Conservation (phyloP, 53 echinoderm and acorn worm genomes). For the Zoroaster sp. region DNA sequence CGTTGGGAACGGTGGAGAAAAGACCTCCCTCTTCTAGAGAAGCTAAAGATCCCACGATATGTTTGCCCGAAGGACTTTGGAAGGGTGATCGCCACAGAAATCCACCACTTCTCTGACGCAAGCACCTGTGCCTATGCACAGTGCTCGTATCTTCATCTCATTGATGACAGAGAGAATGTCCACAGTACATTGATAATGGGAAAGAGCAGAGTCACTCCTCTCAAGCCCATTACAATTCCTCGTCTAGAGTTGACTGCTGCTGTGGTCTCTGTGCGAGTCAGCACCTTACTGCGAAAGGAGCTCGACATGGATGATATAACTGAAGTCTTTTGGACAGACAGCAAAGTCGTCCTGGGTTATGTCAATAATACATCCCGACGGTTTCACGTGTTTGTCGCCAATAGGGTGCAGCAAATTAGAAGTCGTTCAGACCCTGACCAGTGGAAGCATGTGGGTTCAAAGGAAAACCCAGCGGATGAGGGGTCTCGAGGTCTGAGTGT, state of each 20-base stretch:
- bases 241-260: slow-evolving; percentile 72
- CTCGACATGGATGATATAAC: background rate
- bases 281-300: slow-evolving; percentile 14
- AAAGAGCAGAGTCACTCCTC: slow-evolving; percentile 67
- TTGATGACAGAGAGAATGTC: slow-evolving; percentile 22
- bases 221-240: slow-evolving; percentile 55
- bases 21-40: slow-evolving; percentile 27
- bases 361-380: slow-evolving; percentile 18
- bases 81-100: background rate
- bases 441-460: slow-evolving; percentile 29
- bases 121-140: slow-evolving; percentile 63
- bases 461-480: slow-evolving; percentile 41
- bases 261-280: slow-evolving; percentile 54
- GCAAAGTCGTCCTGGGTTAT: slow-evolving; percentile 54
- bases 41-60: slow-evolving; percentile 40
- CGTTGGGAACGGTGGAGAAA: no score
- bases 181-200: slow-evolving; percentile 44
- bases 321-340: no score
- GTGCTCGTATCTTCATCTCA: slow-evolving; percentile 62
- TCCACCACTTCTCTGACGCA: slow-evolving; percentile 67
- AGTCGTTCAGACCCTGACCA: background rate
- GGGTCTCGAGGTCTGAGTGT: slow-evolving; percentile 28
- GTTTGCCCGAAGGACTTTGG: slow-evolving; percentile 29
- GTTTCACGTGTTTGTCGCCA: slow-evolving; percentile 62
- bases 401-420: slow-evolving; percentile 51